phyloP scores from a whole-genome alignment of 2,113 vertebrate genomes.

The Actinemys pallida region DNA sequence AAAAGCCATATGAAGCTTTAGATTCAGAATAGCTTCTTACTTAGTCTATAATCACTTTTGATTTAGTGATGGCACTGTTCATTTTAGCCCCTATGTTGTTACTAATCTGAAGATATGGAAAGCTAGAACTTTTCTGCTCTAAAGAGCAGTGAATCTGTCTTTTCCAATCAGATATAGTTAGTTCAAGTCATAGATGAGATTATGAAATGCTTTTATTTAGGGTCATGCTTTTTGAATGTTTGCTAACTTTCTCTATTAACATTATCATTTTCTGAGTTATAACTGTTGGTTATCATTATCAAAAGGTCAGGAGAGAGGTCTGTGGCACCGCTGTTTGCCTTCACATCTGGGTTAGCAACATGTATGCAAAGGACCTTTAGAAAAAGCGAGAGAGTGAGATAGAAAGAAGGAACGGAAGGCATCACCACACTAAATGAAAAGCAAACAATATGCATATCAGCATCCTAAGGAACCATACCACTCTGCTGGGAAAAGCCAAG shows the following conservation, averaged over 20 bases:
- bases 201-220: conserved; percentile 14
- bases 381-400: conserved; percentile 64
- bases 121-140: background rate
- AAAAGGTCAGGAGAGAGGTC: conserved; percentile 48
- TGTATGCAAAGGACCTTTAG: conserved; percentile 64
- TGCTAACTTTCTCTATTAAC: background rate
- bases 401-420: conserved; percentile 70
- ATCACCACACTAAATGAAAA: conserved; percentile 81
- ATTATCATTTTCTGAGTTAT: conserved; percentile 33
- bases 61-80: background rate
- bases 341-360: conserved; percentile 72
- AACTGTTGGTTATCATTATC: background rate
- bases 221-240: background rate
- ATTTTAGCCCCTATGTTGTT: background rate
- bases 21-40: background rate
- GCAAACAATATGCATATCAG: conserved; percentile 83
- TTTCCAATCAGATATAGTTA: background rate
- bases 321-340: conserved; percentile 17
- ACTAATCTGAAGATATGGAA: background rate
- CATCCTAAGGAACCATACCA: conserved; percentile 80
- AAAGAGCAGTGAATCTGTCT: background rate
- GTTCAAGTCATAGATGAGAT: background rate
- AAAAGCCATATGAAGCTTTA: background rate
- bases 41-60: background rate
- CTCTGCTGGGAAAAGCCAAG: conserved; percentile 84